Evolutionary conservation across 2,113 vertebrate genomes (phyloP).

Genomic region (Lagopus muta): DNA sequence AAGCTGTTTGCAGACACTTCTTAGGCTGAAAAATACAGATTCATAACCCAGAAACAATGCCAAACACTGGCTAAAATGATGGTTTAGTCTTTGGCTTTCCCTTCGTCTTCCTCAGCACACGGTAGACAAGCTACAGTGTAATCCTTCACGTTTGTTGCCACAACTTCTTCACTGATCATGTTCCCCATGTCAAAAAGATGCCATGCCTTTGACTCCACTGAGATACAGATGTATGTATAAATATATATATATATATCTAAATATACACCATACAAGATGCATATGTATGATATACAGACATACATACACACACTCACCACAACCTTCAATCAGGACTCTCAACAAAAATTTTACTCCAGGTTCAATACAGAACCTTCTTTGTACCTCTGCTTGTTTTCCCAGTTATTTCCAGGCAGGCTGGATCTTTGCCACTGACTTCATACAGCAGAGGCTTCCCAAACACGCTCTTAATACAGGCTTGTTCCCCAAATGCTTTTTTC

Average conservation of each 20-base stretch:
- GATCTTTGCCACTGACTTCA: not conserved
- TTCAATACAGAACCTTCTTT: slow-evolving; percentile 39
- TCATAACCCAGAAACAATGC: not conserved
- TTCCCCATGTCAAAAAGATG: not conserved
- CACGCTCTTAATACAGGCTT: not conserved
- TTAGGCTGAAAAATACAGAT: not conserved
- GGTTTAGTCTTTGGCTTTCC: not conserved
- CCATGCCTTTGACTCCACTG: not conserved
- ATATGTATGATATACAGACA: not conserved
- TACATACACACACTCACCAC: not conserved
- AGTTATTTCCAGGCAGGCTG: slow-evolving; percentile 28
- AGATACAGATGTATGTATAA: too few species aligned
- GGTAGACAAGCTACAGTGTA: not conserved
- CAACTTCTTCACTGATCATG: not conserved
- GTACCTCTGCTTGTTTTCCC: not conserved
- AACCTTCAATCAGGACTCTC: slow-evolving; percentile 28
- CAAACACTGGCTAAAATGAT: not conserved
- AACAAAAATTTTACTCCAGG: not conserved
- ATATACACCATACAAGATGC: not conserved
- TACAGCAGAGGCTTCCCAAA: not conserved
- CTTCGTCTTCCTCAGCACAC: not conserved
- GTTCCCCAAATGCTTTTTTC: not conserved
- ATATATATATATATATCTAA: not conserved
- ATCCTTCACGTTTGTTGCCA: not conserved
- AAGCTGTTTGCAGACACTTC: not conserved